These are phyloP conservation scores for Agapornis canus DNA, from an alignment of 2,797 vertebrate species.

Conservation along the genomic window DNA sequence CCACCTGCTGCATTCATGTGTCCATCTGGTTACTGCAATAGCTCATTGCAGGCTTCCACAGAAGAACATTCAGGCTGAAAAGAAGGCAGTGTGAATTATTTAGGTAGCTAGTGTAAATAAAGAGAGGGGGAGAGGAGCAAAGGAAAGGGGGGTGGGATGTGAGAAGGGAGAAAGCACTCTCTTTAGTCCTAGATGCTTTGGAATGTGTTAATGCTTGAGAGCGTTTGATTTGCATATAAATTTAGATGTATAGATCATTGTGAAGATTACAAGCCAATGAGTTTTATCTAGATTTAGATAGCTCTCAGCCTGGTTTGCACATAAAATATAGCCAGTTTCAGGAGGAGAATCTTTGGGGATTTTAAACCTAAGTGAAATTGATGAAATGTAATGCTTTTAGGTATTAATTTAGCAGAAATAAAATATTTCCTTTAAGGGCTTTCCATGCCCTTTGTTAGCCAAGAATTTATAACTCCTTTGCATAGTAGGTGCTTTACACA, in stretches of 20 bases:
- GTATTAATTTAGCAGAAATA: conserved; percentile 69
- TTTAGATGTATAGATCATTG: conserved; percentile 84
- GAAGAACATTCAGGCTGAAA: conserved; percentile 72
- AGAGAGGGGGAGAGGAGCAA: conserved; percentile 51
- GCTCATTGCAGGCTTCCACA: conserved; percentile 76
- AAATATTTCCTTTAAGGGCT: conserved; percentile 67
- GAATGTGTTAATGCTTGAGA: conserved; percentile 79
- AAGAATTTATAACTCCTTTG: conserved; percentile 60
- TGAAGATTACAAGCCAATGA: conserved; percentile 81
- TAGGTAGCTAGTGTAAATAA: conserved; percentile 79
- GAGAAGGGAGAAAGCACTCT: conserved; percentile 26
- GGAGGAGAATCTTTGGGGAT: conserved; percentile 67
- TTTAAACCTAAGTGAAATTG: conserved; percentile 68
- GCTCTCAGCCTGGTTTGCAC: conserved; percentile 76
- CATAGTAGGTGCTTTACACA: background rate
- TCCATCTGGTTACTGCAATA: conserved; percentile 86
- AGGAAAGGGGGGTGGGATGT: background rate
- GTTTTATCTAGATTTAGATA: conserved; percentile 86
- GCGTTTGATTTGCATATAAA: conserved; percentile 84
- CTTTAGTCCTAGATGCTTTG: conserved; percentile 69
- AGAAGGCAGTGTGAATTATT: conserved; percentile 83
- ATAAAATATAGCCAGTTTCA: conserved; percentile 80
- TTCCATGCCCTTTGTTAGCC: conserved; percentile 61
- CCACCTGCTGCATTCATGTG: conserved; percentile 88
- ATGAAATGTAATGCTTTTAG: conserved; percentile 69